A percentile compares a stretch with the other conserved stretches of the same genome.
These are phyloP conservation scores for Cinclus cinclus DNA, from an alignment of 2,113 vertebrate species.

Conservation along the genomic window DNA sequence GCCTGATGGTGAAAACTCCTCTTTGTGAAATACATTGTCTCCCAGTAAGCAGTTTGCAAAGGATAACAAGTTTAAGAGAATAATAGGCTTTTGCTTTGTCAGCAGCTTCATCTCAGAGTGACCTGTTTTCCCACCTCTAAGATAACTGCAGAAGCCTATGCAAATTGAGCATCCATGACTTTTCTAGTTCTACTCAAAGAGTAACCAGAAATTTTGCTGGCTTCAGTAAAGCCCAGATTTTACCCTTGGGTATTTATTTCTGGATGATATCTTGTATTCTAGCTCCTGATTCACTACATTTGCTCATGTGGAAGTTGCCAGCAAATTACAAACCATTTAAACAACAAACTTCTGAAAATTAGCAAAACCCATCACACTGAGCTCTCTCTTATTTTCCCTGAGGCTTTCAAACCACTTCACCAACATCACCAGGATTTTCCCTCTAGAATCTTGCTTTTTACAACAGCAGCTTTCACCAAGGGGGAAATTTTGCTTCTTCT, in stretches of 20 bases:
- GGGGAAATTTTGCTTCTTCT: not conserved
- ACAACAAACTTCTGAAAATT: not conserved
- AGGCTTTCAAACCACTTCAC: not conserved
- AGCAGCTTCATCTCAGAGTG: slow-evolving; percentile 9
- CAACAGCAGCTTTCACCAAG: not conserved
- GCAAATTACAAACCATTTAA: not conserved
- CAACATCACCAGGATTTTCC: not conserved
- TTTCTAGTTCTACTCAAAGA: not conserved
- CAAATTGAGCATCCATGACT: not conserved
- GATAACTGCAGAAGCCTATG: not conserved
- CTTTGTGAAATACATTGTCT: not conserved
- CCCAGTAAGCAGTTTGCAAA: not conserved
- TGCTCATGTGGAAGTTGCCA: not conserved
- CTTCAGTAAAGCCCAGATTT: not conserved
- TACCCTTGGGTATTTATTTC: not conserved
- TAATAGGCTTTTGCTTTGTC: not conserved
- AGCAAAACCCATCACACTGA: not conserved
- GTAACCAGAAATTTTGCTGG: not conserved
- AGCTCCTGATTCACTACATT: not conserved
- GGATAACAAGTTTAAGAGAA: not conserved
- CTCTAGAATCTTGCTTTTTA: not conserved
- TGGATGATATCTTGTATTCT: not conserved
- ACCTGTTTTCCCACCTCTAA: not conserved
- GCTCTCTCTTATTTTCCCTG: not conserved
- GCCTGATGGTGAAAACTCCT: not conserved